A percentile compares a stretch with the other conserved stretches of the same genome.
phyloP scores from a whole-genome alignment of 1,140 invertebrate species.

The Mizuhopecten yessoensis region DNA sequence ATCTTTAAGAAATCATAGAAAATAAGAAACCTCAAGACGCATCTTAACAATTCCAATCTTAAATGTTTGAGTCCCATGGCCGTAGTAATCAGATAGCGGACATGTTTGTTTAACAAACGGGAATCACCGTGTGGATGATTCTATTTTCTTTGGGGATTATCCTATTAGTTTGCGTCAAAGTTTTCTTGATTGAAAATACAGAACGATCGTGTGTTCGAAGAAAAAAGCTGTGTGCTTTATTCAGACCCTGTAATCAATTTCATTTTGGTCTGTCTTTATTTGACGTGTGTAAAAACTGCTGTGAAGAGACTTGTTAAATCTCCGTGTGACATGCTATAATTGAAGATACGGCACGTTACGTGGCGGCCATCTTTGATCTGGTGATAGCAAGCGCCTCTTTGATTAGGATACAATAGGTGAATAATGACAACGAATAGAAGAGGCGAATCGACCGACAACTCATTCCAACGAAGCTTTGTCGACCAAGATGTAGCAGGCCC shows the following conservation, averaged over 20 bases:
- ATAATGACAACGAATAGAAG: neutral
- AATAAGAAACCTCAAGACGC: neutral
- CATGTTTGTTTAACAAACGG: neutral
- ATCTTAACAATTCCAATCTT: no score
- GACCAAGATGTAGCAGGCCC: neutral
- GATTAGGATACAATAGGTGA: conserved; percentile 6
- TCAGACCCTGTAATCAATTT: conserved; percentile 7
- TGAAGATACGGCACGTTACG: neutral
- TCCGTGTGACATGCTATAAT: conserved; percentile 22
- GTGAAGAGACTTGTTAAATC: neutral
- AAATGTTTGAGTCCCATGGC: neutral
- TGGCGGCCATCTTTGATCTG: conserved; percentile 9
- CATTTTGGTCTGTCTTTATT: neutral
- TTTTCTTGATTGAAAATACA: neutral
- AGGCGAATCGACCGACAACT: neutral
- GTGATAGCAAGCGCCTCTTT: conserved; percentile 11
- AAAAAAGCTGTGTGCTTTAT: neutral
- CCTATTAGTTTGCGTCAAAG: conserved; percentile 38
- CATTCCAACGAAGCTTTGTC: neutral
- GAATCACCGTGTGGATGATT: neutral
- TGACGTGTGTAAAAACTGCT: neutral
- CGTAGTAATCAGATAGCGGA: neutral
- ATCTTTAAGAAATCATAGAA: conserved; percentile 4
- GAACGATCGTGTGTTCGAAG: neutral
- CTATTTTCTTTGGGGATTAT: neutral